Conservation (phyloP, 2,888 invertebrate genomes). For the Cinara cedri region DNA sequence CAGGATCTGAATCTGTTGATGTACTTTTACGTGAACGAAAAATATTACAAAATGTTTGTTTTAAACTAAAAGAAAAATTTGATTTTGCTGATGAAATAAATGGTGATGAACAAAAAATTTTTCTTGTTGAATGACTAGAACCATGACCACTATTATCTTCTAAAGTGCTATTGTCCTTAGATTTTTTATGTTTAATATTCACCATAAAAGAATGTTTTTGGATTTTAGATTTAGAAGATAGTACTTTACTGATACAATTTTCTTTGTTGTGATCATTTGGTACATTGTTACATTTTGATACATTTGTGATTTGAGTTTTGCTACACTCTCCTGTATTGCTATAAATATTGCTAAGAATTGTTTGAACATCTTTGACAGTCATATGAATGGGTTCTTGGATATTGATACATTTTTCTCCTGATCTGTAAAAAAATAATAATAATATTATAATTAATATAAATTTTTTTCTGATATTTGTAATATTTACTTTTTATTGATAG, state of each 20-base stretch:
- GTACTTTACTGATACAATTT: slow-evolving; percentile 35
- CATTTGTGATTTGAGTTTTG: slow-evolving; percentile 26
- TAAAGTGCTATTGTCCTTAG: slow-evolving; percentile 32
- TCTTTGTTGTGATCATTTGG: slow-evolving; percentile 56
- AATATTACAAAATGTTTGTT: slow-evolving; percentile 84
- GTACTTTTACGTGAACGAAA: slow-evolving; percentile 70
- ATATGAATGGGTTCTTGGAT: slow-evolving; percentile 72
- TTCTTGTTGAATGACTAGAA: slow-evolving; percentile 52
- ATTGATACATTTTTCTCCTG: slow-evolving; percentile 25
- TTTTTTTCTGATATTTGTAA: background rate
- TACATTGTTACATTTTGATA: slow-evolving; percentile 29
- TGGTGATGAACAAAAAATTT: slow-evolving; percentile 44
- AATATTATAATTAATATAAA: slow-evolving; percentile 8
- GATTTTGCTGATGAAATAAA: slow-evolving; percentile 62
- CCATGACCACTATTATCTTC: slow-evolving; percentile 41
- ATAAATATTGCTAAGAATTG: slow-evolving; percentile 81
- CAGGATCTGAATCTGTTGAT: slow-evolving; percentile 42
- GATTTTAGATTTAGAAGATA: slow-evolving; percentile 44
- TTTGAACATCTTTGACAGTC: slow-evolving; percentile 83
- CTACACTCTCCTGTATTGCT: slow-evolving; percentile 70
- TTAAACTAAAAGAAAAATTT: slow-evolving; percentile 76
- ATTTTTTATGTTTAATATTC: slow-evolving; percentile 47
- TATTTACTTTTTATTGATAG: slow-evolving; percentile 41
- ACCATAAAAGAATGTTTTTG: slow-evolving; percentile 65
- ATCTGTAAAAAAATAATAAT: slow-evolving; percentile 8